Evolutionary conservation across 1,140 invertebrate species (phyloP).

Genomic region (Brachionus paranguensis): DNA sequence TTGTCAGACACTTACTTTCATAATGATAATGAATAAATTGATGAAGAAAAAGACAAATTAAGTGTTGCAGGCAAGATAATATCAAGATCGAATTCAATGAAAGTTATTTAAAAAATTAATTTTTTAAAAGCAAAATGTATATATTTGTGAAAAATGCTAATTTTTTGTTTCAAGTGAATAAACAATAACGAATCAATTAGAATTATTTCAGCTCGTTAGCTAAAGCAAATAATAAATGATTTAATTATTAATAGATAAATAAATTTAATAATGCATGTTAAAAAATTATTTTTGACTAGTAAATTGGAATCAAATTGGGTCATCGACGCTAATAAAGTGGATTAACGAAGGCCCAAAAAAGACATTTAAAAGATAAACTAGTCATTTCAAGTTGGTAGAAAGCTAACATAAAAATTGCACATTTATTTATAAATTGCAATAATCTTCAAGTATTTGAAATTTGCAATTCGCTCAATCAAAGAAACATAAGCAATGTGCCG

Average conservation of each 20-base stretch:
- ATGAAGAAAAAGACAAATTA: no score
- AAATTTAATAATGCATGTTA: neutral
- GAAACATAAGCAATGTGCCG: slow-evolving; percentile 17
- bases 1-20: no score
- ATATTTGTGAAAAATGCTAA: no score
- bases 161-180: neutral
- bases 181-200: neutral
- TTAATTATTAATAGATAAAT: neutral
- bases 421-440: slow-evolving; percentile 18
- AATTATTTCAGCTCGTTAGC: neutral
- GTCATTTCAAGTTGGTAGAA: neutral
- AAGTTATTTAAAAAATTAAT: no score
- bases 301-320: neutral
- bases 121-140: no score
- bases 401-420: neutral
- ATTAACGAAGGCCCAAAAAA: neutral
- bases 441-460: slow-evolving; percentile 26
- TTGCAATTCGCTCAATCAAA: slow-evolving; percentile 18
- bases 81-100: no score
- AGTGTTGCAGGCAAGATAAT: no score
- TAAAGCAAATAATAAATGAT: neutral
- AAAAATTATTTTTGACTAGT: neutral
- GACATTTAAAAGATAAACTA: neutral
- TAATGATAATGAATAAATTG: no score
- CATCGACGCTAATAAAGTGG: neutral